Evolutionary conservation across 2,113 vertebrate genomes (phyloP).

Genomic region (Perccottus glenii): DNA sequence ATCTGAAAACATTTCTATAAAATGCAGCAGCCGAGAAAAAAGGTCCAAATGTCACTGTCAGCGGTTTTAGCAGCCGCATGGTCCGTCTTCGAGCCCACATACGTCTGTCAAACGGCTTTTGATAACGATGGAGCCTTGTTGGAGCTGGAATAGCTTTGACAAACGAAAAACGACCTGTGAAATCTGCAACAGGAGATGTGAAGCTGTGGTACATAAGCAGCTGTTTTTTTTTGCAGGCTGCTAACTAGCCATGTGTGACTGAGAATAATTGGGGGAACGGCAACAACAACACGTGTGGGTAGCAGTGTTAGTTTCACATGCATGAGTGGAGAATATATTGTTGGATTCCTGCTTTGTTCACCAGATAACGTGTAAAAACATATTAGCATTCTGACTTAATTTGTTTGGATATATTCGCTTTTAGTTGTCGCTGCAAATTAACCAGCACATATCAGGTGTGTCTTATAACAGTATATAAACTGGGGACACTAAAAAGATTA

Average conservation of each 20-base stretch:
- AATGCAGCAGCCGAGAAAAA: background rate
- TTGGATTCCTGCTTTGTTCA: conserved; percentile 18
- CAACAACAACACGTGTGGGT: conserved; percentile 23
- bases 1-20: too few relatives aligned
- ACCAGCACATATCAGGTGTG: too few relatives aligned
- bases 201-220: conserved; percentile 49
- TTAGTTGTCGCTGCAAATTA: background rate
- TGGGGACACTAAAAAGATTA: too few relatives aligned
- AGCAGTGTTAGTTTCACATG: conserved; percentile 13
- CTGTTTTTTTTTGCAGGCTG: conserved; percentile 46
- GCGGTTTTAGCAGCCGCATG: conserved; percentile 8
- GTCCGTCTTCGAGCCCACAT: conserved; percentile 15
- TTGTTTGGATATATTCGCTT: background rate
- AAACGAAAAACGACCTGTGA: conserved; percentile 46
- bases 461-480: too few relatives aligned
- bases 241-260: conserved; percentile 58
- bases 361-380: conserved; percentile 6
- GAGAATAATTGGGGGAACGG: conserved; percentile 51
- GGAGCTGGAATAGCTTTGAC: conserved; percentile 38
- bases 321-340: conserved; percentile 17
- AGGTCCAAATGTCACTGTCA: conserved; percentile 25
- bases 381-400: background rate
- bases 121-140: conserved; percentile 14
- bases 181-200: conserved; percentile 35
- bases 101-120: conserved; percentile 24